A percentile compares a stretch with the other conserved stretches of the same genome.
phyloP scores from a whole-genome alignment of 2,888 invertebrate species.

The Patella ulyssiponensis region DNA sequence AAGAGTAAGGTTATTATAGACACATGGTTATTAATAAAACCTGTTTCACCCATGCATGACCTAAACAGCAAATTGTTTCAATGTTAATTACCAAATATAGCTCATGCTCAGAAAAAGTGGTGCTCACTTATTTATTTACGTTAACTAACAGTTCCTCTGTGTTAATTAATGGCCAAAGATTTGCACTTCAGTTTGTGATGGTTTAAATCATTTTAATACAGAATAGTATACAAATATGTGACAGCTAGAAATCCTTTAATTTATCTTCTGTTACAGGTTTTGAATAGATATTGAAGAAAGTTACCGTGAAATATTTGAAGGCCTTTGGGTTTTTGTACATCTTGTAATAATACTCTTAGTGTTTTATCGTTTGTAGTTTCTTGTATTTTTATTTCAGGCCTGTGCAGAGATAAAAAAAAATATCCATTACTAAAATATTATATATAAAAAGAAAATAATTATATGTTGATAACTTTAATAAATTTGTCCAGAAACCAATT shows the following conservation, averaged over 20 bases:
- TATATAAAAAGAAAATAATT: not conserved
- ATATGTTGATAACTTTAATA: not conserved
- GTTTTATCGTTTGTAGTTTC: conserved; percentile 15
- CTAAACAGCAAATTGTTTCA: too few species aligned
- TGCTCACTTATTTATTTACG: too few species aligned
- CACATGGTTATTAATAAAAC: too few species aligned
- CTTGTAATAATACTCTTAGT: conserved; percentile 35
- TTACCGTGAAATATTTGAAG: conserved; percentile 60
- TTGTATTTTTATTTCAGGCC: not conserved
- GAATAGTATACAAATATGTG: too few species aligned
- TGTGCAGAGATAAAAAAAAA: not conserved
- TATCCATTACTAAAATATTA: not conserved
- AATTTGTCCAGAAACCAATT: not conserved
- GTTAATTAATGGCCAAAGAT: too few species aligned
- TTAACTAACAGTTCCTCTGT: too few species aligned
- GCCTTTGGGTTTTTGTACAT: conserved; percentile 58
- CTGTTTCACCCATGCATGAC: too few species aligned
- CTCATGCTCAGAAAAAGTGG: too few species aligned
- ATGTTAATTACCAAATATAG: too few species aligned
- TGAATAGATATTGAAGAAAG: conserved; percentile 18
- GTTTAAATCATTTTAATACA: too few species aligned
- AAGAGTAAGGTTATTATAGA: not conserved
- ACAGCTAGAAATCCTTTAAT: too few species aligned
- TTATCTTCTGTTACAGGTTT: not conserved
- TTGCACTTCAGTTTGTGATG: too few species aligned